A percentile compares a stretch with the other conserved stretches of the same genome.
phyloP scores from a whole-genome alignment of 2,888 invertebrate genomes.

The Tenodera sinensis region DNA sequence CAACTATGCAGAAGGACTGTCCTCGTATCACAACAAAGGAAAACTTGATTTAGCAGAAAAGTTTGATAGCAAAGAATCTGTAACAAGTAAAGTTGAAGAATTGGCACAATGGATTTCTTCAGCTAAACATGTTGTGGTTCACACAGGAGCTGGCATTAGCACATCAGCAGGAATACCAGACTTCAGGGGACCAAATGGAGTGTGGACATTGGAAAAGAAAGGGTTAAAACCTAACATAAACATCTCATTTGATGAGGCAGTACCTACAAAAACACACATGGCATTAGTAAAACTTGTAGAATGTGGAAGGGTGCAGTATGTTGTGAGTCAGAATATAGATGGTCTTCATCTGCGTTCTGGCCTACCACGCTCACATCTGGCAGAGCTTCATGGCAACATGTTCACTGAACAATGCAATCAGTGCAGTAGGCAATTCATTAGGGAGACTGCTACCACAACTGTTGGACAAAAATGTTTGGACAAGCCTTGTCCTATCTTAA shows the following conservation, averaged over 20 bases:
- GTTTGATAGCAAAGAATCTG: slow-evolving; percentile 71
- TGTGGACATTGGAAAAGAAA: slow-evolving; percentile 92
- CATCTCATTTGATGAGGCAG: slow-evolving; percentile 85
- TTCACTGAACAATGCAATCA: slow-evolving; percentile 90
- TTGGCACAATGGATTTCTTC: slow-evolving; percentile 68
- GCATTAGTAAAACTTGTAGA: slow-evolving; percentile 79
- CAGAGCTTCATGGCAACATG: slow-evolving; percentile 98
- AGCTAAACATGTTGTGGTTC: slow-evolving; percentile 83
- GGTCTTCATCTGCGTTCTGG: slow-evolving; percentile 93
- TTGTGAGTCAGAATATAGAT: slow-evolving; percentile 97
- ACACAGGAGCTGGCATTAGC: slow-evolving; percentile 95
- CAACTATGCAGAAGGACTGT: slow-evolving; percentile 93
- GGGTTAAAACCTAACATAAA: slow-evolving; percentile 81
- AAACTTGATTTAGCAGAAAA: slow-evolving; percentile 86
- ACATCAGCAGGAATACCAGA: slow-evolving; percentile 91
- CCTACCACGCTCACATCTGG: slow-evolving; percentile 69
- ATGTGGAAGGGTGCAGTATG: slow-evolving; percentile 68
- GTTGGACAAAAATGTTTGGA: slow-evolving; percentile 74
- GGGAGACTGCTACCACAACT: slow-evolving; percentile 70
- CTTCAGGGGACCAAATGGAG: slow-evolving; percentile 91
- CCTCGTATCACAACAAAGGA: slow-evolving; percentile 93
- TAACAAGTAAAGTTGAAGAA: slow-evolving; percentile 68
- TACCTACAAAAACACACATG: slow-evolving; percentile 92
- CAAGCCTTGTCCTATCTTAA: slow-evolving; percentile 60
- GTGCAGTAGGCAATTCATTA: slow-evolving; percentile 85